phyloP scores from a whole-genome alignment of 2,797 vertebrate species.

The Salarias fasciatus region DNA sequence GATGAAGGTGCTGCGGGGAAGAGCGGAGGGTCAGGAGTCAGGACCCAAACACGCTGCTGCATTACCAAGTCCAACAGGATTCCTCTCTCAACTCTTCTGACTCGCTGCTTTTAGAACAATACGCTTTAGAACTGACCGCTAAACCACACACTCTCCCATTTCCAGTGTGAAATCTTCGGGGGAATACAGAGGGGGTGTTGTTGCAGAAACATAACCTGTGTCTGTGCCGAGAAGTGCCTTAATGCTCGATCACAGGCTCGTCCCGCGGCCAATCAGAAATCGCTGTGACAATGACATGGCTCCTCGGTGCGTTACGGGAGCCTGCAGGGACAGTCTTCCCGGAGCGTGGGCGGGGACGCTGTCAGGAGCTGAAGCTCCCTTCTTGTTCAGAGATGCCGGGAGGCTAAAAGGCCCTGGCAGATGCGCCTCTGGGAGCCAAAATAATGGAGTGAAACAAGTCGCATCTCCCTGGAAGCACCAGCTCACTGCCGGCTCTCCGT shows the following conservation, averaged over 20 bases:
- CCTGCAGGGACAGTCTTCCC: constrained; percentile 39
- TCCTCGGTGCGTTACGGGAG: constrained; percentile 40
- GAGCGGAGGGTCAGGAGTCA: constrained; percentile 1
- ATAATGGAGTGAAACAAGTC: constrained; percentile 30
- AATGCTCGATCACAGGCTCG: constrained; percentile 17
- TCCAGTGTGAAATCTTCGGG: constrained; percentile 73
- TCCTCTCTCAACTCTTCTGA: constrained; percentile 16
- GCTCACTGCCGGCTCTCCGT: constrained; percentile 17
- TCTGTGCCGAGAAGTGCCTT: constrained; percentile 32
- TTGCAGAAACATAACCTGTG: constrained; percentile 46
- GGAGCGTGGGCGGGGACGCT: constrained; percentile 21
- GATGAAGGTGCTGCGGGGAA: constrained; percentile 90
- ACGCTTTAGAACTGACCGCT: constrained; percentile 21
- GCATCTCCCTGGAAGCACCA: constrained; percentile 16
- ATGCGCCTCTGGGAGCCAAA: constrained; percentile 21
- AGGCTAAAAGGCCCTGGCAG: constrained; percentile 36
- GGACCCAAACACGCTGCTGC: not conserved
- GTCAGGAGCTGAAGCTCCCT: constrained; percentile 39
- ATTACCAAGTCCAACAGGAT: not conserved
- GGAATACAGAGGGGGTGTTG: constrained; percentile 80
- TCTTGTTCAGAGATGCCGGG: constrained; percentile 31
- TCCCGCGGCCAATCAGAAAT: constrained; percentile 48
- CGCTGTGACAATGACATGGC: constrained; percentile 52
- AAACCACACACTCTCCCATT: constrained; percentile 10
- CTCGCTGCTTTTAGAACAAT: constrained; percentile 9